Conservation (phyloP, 1,140 invertebrate genomes). For the Temnothorax nylanderi region DNA sequence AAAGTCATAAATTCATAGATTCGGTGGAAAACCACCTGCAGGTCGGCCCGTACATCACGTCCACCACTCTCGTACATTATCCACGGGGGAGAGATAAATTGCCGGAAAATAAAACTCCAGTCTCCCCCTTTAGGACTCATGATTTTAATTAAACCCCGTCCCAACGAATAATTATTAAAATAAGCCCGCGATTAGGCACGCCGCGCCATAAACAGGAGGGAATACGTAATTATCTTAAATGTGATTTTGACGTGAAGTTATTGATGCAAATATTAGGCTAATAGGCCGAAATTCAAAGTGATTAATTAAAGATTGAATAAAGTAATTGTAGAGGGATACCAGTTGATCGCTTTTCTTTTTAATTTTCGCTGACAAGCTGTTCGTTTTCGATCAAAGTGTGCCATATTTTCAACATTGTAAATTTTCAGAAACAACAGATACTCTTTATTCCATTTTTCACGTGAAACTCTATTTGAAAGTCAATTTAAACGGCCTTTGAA, state of each 20-base stretch:
- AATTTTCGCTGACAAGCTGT: neutral
- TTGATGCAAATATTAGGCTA: neutral
- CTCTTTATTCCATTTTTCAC: neutral
- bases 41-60: conserved; percentile 19
- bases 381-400: neutral
- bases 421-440: neutral
- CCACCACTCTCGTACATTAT: conserved; percentile 29
- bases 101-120: conserved; percentile 43
- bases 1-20: conserved; percentile 39
- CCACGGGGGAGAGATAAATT: conserved; percentile 52
- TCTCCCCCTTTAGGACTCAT: neutral
- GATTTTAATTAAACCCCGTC: conserved; percentile 50
- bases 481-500: neutral
- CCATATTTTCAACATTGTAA: neutral
- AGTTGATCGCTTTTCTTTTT: neutral
- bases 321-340: neutral
- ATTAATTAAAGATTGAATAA: conserved; percentile 20
- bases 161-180: conserved; percentile 40
- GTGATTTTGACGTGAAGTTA: neutral
- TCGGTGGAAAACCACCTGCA: conserved; percentile 40
- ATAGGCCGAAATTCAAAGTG: neutral
- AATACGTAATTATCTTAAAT: neutral
- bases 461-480: neutral
- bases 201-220: neutral
- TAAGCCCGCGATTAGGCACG: conserved; percentile 18